Percentiles rank a stretch among this genome's conserved stretches.
Conservation (phyloP, 2,797 vertebrate species). For the Rousettus madagascariensis region DNA sequence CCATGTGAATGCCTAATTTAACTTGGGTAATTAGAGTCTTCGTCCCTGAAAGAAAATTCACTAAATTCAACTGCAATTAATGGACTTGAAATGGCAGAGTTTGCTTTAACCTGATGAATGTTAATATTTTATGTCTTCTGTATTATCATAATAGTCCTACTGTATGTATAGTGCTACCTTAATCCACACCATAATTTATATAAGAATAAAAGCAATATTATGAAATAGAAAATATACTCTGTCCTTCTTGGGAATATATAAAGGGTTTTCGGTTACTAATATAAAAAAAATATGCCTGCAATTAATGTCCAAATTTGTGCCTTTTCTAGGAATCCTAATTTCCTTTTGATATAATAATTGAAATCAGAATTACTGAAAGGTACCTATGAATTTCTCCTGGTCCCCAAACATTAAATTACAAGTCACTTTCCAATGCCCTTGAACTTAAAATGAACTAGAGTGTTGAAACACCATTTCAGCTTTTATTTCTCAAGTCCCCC, state of each 20-base stretch:
- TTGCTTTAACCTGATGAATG: conserved; percentile 36
- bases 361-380: conserved; percentile 68
- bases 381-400: conserved; percentile 61
- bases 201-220: conserved; percentile 27
- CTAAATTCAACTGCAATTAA: conserved; percentile 50
- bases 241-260: not conserved
- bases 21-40: conserved; percentile 33
- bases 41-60: conserved; percentile 38
- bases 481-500: conserved; percentile 58
- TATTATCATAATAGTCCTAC: not conserved
- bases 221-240: conserved; percentile 44
- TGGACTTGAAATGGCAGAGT: conserved; percentile 39
- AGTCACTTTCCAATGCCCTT: conserved; percentile 67
- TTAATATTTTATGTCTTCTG: conserved; percentile 43
- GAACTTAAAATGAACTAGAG: conserved; percentile 69
- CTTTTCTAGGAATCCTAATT: conserved; percentile 45
- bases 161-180: not conserved
- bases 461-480: conserved; percentile 71
- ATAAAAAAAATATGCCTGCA: conserved; percentile 2
- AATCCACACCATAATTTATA: conserved; percentile 14
- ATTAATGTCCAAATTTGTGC: not conserved
- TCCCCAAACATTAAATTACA: conserved; percentile 52
- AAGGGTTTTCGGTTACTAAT: conserved; percentile 3
- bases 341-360: conserved; percentile 65
- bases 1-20: not conserved